Conservation (phyloP, 2,888 invertebrate species). For the Troides aeacus region DNA sequence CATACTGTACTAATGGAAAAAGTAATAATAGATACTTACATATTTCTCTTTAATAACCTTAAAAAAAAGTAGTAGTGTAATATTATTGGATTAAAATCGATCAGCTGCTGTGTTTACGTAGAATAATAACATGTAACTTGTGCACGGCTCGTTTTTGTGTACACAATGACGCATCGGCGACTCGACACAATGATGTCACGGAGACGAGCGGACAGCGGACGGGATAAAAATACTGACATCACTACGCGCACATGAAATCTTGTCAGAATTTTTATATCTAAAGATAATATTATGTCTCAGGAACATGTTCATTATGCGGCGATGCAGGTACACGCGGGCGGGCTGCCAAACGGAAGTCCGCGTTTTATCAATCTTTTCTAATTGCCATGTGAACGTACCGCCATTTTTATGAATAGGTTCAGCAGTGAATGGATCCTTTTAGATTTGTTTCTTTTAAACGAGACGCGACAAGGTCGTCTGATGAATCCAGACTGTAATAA, state of each 20-base stretch:
- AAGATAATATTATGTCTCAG: background rate
- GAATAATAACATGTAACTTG: constrained; percentile 30
- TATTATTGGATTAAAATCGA: background rate
- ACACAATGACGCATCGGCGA: constrained; percentile 40
- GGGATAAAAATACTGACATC: constrained; percentile 24
- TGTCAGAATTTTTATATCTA: background rate
- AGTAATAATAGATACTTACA: background rate
- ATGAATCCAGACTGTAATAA: too few species aligned
- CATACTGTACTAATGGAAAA: background rate
- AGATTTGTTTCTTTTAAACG: too few species aligned
- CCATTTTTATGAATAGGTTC: background rate
- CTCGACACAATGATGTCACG: constrained; percentile 31
- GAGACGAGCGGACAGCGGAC: constrained; percentile 3
- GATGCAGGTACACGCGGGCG: background rate
- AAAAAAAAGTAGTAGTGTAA: background rate
- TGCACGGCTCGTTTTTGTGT: constrained; percentile 35
- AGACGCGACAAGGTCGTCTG: too few species aligned
- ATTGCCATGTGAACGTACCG: background rate
- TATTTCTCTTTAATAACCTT: background rate
- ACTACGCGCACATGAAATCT: background rate
- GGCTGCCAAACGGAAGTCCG: background rate
- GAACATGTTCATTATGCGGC: background rate
- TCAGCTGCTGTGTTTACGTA: constrained; percentile 19
- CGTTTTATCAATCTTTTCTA: background rate
- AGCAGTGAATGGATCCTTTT: too few species aligned